These are phyloP conservation scores for Clarias fuscus DNA, from an alignment of 2,797 vertebrate species.

Conservation along the genomic window DNA sequence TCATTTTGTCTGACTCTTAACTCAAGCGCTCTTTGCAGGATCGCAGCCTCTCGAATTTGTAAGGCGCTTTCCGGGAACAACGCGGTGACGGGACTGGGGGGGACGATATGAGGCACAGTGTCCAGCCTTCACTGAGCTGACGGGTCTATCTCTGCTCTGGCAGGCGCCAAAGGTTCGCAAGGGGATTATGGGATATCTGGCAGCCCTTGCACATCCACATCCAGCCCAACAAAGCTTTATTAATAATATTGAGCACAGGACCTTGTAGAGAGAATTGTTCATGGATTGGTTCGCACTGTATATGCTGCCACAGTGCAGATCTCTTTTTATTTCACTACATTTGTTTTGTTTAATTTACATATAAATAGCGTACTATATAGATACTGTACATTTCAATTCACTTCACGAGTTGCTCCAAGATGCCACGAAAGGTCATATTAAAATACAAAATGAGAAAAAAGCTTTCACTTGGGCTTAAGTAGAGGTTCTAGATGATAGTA, in stretches of 20 bases:
- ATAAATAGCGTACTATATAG: not conserved
- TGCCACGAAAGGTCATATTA: not conserved
- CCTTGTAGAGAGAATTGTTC: not conserved
- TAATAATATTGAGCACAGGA: not conserved
- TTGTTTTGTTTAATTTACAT: not conserved
- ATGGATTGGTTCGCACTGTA: not conserved
- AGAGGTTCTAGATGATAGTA: not conserved
- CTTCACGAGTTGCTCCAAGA: not conserved
- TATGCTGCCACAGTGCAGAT: not conserved
- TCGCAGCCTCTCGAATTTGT: not conserved
- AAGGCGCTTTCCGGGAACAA: not conserved
- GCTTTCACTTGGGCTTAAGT: not conserved
- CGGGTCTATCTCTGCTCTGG: slow-evolving; percentile 27
- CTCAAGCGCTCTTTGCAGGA: not conserved
- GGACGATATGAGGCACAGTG: not conserved
- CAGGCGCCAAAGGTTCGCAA: slow-evolving; percentile 1
- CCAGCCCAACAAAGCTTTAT: not conserved
- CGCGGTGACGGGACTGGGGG: not conserved
- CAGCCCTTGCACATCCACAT: not conserved
- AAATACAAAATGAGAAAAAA: not conserved
- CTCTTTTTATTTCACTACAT: not conserved
- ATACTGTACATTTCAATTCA: too few species aligned
- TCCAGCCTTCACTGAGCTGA: slow-evolving; percentile 13
- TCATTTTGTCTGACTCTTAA: slow-evolving; percentile 61
- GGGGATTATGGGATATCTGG: slow-evolving; percentile 32